Conservation (phyloP, 2,113 vertebrate species). For the Pituophis catenifer region DNA sequence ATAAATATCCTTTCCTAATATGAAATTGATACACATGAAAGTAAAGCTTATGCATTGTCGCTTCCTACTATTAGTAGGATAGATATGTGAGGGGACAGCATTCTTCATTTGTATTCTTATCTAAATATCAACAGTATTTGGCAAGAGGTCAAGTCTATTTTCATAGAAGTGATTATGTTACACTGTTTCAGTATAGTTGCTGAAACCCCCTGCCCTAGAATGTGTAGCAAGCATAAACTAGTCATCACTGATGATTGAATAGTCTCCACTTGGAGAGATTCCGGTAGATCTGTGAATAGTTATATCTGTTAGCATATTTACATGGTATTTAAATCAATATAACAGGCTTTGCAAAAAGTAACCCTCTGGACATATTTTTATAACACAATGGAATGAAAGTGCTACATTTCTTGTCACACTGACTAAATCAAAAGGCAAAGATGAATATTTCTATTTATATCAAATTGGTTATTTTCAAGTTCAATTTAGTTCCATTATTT, state of each 20-base stretch:
- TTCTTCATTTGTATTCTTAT: neutral
- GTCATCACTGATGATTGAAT: neutral
- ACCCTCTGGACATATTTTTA: neutral
- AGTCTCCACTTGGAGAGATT: neutral
- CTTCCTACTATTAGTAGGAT: neutral
- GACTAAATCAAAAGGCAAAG: neutral
- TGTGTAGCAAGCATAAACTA: neutral
- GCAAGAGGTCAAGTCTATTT: neutral
- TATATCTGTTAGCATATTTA: neutral
- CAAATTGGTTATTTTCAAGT: neutral
- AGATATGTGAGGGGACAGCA: neutral
- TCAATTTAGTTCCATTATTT: neutral
- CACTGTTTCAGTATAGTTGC: neutral
- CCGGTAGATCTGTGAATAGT: neutral
- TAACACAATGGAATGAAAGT: neutral
- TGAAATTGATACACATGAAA: neutral
- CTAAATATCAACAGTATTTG: neutral
- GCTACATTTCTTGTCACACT: neutral
- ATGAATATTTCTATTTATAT: neutral
- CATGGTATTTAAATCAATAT: neutral
- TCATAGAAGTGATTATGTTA: neutral
- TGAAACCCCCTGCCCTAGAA: neutral
- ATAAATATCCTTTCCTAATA: neutral
- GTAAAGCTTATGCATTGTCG: neutral
- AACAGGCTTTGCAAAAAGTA: neutral